Base-by-base conservation (phyloP, 2,797 vertebrate species). In the Pelobates cultripes region DNA sequence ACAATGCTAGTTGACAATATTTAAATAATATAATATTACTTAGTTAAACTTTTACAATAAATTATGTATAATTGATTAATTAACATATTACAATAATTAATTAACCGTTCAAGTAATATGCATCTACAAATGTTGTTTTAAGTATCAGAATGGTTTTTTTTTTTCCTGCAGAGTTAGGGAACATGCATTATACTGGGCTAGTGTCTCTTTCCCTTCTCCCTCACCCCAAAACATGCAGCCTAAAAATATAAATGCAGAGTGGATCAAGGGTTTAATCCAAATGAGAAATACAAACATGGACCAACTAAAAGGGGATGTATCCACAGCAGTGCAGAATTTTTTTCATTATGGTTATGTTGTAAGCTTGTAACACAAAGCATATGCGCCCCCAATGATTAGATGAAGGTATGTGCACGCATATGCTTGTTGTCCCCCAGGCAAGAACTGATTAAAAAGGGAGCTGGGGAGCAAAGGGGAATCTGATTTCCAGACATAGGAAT, bases 281-380 rank as follows among this genome's bases (percentile, higher is more conserved):
- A 70, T 44, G 13, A 13, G 14, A 70, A 70, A 9, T 9, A 45
- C 43, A n/a, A 71, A 44, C 69, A 71, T 51, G 15, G 69, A n/a
- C 69, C 43, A 71, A 47, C 7, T 1, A 45, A 47, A 47, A 6
- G 45, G 9, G 43, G 44, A 7, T n/a, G 43, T 44, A 80, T 4
- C 40, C 60, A 77, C 17, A 69, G 51, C 45, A 55, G 44, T 72
- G 68, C 55, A 77, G 51, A 44, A 14, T 7, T 70, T n/a, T 44
- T 15, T 42, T 81, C 53, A 71, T 69, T 81, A 55, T 41, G 69
- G 45, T 64, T 43, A 76, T 17, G 44, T 70, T 77, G 41, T 43
- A 64, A 81, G 68, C 73, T 9, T 69, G 64, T 82, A 82, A 82
- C 70, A 78, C 51, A 78, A 82, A 82, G 75, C 81, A 82, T 73